Evolutionary conservation across 2,113 vertebrate genomes (phyloP), one percentile per base, ranked within the genome.

Genomic region (Burhinus bistriatus): DNA sequence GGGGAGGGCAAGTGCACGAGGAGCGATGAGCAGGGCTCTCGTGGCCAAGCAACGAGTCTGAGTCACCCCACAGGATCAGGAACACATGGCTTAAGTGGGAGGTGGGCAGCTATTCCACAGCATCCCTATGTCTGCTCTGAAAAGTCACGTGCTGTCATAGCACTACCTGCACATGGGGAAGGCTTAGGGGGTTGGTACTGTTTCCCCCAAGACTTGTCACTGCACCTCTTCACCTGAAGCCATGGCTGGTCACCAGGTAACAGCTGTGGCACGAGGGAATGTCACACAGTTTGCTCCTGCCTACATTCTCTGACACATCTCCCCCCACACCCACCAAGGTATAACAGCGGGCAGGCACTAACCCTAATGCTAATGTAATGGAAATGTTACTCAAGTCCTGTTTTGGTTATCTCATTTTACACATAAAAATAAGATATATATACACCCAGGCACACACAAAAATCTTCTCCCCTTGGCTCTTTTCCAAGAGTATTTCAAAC

Each of bases 401-500:
- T 5, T 91, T 80, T 71, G 29, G 38, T 54, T 66, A 68, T 22
- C 45, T 66, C 62, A 45, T 15, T 72, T 83, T 47, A 38, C 47
- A 68, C 25, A 61, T 4, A 47, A 30, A 96, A 77, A 32, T 5
- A 38, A 70, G 30, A 36, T 68, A 80, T 45, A 40, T 4, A 57
- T 6, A 64, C 62, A 76, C 2, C 9, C 30, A 4, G 9, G 38
- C 26, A 57, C 49, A 42, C 17, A 65, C 23, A 80, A 6, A 59
- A 15, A 45, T 40, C 23, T 23, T 42, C 47, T 38, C 26, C 30
- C 54, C 81, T 22, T 76, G 97, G 95, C 92, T 72, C 66, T 72
- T 76, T 40, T 61, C 95, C 93, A 96, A 97, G 66, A 96, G 78
- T 40, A 61, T 93, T 96, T 96, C 68, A 93, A 95, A 91, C 93